Base-by-base conservation (phyloP, 2,888 invertebrate species). In the Colletes collaris region DNA sequence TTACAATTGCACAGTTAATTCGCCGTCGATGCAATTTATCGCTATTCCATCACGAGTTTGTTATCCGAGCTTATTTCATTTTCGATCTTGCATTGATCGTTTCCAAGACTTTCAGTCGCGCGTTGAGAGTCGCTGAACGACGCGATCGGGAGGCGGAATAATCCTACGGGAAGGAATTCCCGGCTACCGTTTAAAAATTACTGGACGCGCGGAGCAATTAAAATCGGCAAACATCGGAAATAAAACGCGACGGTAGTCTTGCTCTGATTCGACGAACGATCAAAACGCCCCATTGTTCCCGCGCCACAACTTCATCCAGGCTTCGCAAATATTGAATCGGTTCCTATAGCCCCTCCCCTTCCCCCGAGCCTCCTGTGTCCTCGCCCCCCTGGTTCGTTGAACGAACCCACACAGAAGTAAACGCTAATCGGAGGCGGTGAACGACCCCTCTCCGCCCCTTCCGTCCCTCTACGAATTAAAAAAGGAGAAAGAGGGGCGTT, bases 261-360 rank as follows among this genome's bases (percentile, higher is more conserved):
- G 49, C n/a, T 40, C 55, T 35, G 62, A 63, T 49, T 69, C 63
- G 19, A 16, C 68, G 56, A 75, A 19, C 60, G 60, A 46, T 46
- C 58, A n/a, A 5, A 46, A 40, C 59, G 60, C 11, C 4, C 40
- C 63, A 75, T 69, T 59, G 69, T 63, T 44, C 62, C 35, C 49
- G 60, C 49, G 40, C 62, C 49, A 46, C 13, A 50, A 68, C 74
- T 74, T 68, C 62, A 74, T 63, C 40, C 62, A 11, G 62, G 58
- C 62, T 69, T 50, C 50, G 63, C 74, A 69, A 74, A 74, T 69
- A 75, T 75, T 69, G 69, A 69, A 75, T 69, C 69, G 55, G n/a
- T 40, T 59, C 62, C 27, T 13, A 58, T 40, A 53, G 16, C 63
- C 49, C 46, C 11, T 0, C 8, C n/a, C 3, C 11, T 19, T n/a